phyloP scores from a whole-genome alignment of 2,797 vertebrate species.

The Chaunax sp. region DNA sequence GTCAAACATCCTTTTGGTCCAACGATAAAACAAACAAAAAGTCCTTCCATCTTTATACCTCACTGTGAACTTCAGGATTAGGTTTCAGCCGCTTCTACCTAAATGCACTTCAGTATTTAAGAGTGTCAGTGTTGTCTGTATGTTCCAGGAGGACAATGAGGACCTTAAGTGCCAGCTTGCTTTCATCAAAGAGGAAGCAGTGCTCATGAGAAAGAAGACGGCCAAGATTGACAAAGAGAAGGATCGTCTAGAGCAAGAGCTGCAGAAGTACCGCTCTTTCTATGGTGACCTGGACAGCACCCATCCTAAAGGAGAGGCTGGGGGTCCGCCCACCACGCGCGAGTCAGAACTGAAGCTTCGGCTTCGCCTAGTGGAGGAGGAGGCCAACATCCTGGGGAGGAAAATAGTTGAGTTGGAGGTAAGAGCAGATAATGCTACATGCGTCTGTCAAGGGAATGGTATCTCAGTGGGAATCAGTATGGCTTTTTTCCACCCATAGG shows the following conservation, averaged over 20 bases:
- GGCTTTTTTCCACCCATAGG: slow-evolving; percentile 48
- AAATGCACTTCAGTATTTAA: too few species aligned
- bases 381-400: slow-evolving; percentile 95
- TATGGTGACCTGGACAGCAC: slow-evolving; percentile 96
- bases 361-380: slow-evolving; percentile 95
- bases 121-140: neutral
- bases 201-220: slow-evolving; percentile 96
- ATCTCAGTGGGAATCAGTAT: neutral
- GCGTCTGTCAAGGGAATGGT: neutral
- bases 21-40: slow-evolving; percentile 15
- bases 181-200: slow-evolving; percentile 95
- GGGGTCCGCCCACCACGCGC: slow-evolving; percentile 94
- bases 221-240: slow-evolving; percentile 98
- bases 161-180: slow-evolving; percentile 97
- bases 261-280: slow-evolving; percentile 96
- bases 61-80: neutral
- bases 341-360: slow-evolving; percentile 96
- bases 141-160: slow-evolving; percentile 90
- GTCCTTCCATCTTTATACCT: slow-evolving; percentile 21
- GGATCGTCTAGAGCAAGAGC: slow-evolving; percentile 93
- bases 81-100: neutral
- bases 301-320: slow-evolving; percentile 95
- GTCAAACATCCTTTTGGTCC: slow-evolving; percentile 21
- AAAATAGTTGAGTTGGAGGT: slow-evolving; percentile 97
- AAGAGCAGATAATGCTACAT: slow-evolving; percentile 1